These are phyloP conservation scores for Siniperca knerii DNA, from an alignment of 2,113 vertebrate genomes.

Conservation along the genomic window DNA sequence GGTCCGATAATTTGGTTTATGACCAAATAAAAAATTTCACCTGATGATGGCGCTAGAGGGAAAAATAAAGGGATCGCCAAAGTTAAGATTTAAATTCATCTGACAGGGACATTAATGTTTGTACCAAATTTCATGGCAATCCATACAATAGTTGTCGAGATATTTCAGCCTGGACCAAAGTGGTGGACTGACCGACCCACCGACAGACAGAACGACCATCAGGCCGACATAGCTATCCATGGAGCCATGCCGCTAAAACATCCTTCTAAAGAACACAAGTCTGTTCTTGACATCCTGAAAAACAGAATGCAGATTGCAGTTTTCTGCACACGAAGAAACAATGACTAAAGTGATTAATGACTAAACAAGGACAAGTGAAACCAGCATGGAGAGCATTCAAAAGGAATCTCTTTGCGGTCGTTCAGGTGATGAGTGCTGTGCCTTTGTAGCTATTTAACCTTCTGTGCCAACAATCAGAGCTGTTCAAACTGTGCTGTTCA, in stretches of 20 bases:
- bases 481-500: slow-evolving; percentile 19
- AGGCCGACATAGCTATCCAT: background rate
- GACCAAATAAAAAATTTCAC: background rate
- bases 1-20: too few relatives aligned
- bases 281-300: slow-evolving; percentile 7
- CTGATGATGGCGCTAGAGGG: background rate
- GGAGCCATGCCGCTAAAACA: background rate
- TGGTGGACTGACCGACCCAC: background rate
- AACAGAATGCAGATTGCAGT: background rate
- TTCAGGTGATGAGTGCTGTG: background rate
- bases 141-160: too few relatives aligned
- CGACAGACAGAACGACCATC: background rate
- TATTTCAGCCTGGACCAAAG: background rate
- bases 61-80: background rate
- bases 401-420: background rate
- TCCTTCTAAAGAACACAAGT: background rate
- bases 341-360: background rate
- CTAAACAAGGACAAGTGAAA: background rate
- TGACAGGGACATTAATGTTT: background rate
- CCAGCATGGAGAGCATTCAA: background rate
- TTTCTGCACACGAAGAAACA: background rate
- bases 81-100: background rate
- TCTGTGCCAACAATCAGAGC: slow-evolving; percentile 10
- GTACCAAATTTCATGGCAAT: background rate
- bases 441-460: slow-evolving; percentile 18